phyloP scores from a whole-genome alignment of 2,888 invertebrate genomes.

The Idaea aversata region DNA sequence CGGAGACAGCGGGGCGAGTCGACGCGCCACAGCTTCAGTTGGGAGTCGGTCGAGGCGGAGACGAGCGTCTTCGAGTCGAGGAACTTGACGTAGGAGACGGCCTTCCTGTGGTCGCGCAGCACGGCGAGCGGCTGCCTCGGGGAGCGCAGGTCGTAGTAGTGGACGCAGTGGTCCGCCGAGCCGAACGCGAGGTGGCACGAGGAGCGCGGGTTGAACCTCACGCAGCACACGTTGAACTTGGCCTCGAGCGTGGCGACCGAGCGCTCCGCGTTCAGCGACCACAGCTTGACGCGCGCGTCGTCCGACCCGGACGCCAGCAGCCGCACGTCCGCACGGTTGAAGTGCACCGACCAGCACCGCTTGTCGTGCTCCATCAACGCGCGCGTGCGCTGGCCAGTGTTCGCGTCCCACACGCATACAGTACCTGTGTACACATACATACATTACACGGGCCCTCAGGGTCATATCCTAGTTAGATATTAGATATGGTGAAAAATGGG shows the following conservation, averaged over 20 bases:
- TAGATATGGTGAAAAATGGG: too few species aligned
- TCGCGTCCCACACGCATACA: conserved; percentile 95
- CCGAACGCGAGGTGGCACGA: conserved; percentile 95
- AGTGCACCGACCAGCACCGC: conserved; percentile 97
- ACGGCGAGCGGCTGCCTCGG: conserved; percentile 89
- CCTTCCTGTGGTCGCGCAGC: conserved; percentile 94
- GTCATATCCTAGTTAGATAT: too few species aligned
- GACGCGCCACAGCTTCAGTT: conserved; percentile 88
- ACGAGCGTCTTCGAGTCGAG: conserved; percentile 92
- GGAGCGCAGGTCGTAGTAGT: conserved; percentile 95
- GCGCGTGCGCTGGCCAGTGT: conserved; percentile 86
- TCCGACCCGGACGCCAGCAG: conserved; percentile 95
- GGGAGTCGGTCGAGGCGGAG: conserved; percentile 87
- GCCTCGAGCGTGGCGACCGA: conserved; percentile 92
- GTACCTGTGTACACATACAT: conserved; percentile 77
- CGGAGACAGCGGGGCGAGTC: conserved; percentile 88
- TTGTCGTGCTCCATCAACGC: conserved; percentile 93
- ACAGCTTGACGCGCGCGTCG: conserved; percentile 95
- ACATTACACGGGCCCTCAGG: too few species aligned
- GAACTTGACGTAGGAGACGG: conserved; percentile 96
- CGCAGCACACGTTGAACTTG: conserved; percentile 97
- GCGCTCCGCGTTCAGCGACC: conserved; percentile 91
- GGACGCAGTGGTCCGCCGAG: conserved; percentile 98
- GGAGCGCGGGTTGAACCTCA: conserved; percentile 84
- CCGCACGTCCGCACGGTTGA: conserved; percentile 93